These are phyloP conservation scores for Acanthisitta chloris DNA, from an alignment of 2,113 vertebrate species.

Conservation along the genomic window DNA sequence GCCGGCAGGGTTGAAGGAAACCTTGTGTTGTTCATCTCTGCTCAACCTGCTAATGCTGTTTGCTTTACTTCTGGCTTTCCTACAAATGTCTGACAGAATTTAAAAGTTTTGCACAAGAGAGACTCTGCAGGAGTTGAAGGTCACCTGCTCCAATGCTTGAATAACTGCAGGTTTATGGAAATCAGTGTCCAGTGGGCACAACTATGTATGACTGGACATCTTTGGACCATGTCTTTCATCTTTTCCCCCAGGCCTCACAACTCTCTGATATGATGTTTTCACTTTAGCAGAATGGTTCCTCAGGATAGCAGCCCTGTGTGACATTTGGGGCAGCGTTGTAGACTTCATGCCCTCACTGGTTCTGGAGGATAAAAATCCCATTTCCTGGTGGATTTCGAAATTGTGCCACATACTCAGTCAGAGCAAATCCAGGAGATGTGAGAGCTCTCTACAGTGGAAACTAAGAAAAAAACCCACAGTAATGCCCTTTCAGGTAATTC, in stretches of 20 bases:
- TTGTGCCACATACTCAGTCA: background rate
- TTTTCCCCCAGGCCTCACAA: background rate
- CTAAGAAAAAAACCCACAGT: background rate
- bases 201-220: background rate
- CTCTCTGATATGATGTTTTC: background rate
- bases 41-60: background rate
- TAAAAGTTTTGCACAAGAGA: background rate
- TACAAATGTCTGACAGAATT: background rate
- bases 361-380: background rate
- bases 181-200: background rate
- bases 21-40: background rate
- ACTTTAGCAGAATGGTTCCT: background rate
- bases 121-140: background rate
- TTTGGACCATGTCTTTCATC: background rate
- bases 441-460: constrained; percentile 9
- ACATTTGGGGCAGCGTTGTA: background rate
- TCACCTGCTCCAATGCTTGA: background rate
- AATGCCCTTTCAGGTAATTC: constrained; percentile 26
- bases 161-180: background rate
- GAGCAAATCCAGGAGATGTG: background rate
- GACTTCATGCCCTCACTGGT: background rate
- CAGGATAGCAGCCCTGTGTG: background rate
- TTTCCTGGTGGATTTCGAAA: background rate
- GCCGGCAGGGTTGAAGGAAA: background rate
- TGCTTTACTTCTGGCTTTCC: background rate